Evolutionary conservation across 2,888 invertebrate genomes (phyloP), one percentile per base, ranked within the genome.

Genomic region (Acanthosepion pharaonis): DNA sequence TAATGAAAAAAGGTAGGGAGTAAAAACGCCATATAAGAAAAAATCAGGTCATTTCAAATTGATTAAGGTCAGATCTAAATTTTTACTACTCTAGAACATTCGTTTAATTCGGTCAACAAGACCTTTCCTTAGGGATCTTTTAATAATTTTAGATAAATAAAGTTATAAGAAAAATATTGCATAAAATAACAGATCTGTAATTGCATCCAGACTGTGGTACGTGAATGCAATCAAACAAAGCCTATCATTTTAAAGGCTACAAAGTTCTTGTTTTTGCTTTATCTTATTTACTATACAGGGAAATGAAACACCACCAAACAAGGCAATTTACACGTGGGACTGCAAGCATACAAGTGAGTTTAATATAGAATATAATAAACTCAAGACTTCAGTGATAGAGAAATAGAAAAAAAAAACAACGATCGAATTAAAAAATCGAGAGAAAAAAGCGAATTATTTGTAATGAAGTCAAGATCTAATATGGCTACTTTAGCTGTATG

Each of bases 11-110:
- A 23, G 59, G 23, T 5, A 78, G 78, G 78, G n/a, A 78, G n/a
- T 78, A 78, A n/a, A 78, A 78, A 78, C 78, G 78, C 78, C 78
- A 78, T 78, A n/a, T 78, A 93, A 93, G 49, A 53, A 93, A 42
- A 49, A 93, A 93, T 51, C 93, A 93, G 93, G 93, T 93, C 93
- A 93, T 93, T 93, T 93, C 53, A 28, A 93, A 93, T 93, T 93
- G 51, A 93, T 93, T 93, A 93, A 93, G 93, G 93, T 93, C 93
- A 93, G 49, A 25, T n/a, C 51, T 53, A 42, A 93, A 53, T 93
- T 93, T 93, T 93, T 49, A 93, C 18, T 25, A 78, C n/a, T 78
- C 78, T 33, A 78, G n/a, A 78, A 78, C 33, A 78, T 78, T 78
- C 78, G n/a, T 78, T 78, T n/a, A n/a, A 78, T 78, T 78, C 78